Percentiles rank a stretch among this genome's conserved stretches.
Conservation (phyloP, 2,888 invertebrate species). For the Vanessa cardui region DNA sequence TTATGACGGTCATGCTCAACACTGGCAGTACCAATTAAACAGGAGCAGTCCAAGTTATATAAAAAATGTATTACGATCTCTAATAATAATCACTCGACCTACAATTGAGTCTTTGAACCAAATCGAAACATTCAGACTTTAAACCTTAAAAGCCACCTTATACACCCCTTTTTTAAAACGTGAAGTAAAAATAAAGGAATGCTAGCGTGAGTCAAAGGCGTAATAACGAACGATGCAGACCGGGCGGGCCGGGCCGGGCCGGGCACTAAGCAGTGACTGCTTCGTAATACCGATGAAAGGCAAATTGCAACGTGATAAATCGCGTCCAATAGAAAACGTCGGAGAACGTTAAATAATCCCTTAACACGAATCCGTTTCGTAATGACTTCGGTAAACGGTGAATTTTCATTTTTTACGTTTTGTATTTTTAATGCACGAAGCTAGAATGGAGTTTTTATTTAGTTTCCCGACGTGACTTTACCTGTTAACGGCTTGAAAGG, state of each 20-base stretch:
- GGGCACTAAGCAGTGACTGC: conserved; percentile 17
- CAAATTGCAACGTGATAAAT: conserved; percentile 34
- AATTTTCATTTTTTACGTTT: not conserved
- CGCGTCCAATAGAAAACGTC: conserved; percentile 28
- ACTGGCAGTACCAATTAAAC: too few relatives aligned
- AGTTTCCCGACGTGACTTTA: too few relatives aligned
- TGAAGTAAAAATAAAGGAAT: not conserved
- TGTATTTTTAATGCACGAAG: not conserved
- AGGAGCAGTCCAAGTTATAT: too few relatives aligned
- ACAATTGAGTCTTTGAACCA: not conserved
- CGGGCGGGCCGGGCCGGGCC: not conserved
- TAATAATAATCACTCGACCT: too few relatives aligned
- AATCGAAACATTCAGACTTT: not conserved
- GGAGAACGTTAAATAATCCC: conserved; percentile 18
- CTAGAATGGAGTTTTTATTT: too few relatives aligned
- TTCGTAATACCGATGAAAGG: conserved; percentile 32
- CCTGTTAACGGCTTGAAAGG: too few relatives aligned
- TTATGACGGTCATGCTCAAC: too few relatives aligned
- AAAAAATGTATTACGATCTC: too few relatives aligned
- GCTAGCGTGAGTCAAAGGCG: conserved; percentile 3
- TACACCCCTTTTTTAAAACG: not conserved
- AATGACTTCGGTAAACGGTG: conserved; percentile 11
- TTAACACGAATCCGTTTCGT: conserved; percentile 25
- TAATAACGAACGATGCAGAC: conserved; percentile 3
- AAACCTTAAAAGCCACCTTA: not conserved